Percentiles rank a stretch among this genome's conserved stretches.
Conservation (phyloP, 2,113 vertebrate species). For the Conger conger region DNA sequence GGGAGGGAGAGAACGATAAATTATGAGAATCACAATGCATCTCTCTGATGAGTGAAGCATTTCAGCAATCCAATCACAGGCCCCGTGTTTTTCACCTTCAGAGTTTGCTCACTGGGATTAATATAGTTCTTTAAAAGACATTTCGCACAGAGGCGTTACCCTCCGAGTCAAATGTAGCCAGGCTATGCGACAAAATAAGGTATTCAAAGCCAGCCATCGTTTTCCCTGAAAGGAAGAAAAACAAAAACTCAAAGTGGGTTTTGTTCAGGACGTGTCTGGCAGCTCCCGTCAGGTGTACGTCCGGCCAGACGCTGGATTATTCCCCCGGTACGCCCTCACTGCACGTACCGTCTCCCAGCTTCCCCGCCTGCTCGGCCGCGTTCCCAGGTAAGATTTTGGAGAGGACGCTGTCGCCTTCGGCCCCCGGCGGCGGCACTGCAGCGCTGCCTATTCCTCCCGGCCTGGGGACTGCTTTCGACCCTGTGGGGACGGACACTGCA, state of each 20-base stretch:
- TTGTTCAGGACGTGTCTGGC: too few species aligned
- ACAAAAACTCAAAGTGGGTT: too few species aligned
- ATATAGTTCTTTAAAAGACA: too few species aligned
- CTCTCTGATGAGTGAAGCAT: not conserved
- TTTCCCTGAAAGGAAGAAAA: too few species aligned
- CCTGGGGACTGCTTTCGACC: slow-evolving; percentile 74
- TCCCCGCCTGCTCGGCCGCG: slow-evolving; percentile 95
- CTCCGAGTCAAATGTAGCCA: too few species aligned
- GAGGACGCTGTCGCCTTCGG: slow-evolving; percentile 85
- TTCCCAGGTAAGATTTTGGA: slow-evolving; percentile 93
- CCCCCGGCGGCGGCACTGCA: slow-evolving; percentile 73
- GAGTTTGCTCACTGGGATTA: not conserved
- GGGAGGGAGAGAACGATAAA: not conserved
- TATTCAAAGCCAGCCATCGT: too few species aligned
- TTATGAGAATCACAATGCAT: not conserved
- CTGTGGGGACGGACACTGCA: slow-evolving; percentile 53
- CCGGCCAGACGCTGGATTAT: not conserved
- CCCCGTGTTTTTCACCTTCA: not conserved
- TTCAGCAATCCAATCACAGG: not conserved
- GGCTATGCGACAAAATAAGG: too few species aligned
- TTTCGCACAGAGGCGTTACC: too few species aligned
- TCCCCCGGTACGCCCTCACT: not conserved
- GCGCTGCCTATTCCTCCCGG: slow-evolving; percentile 71
- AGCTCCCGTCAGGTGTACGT: too few species aligned
- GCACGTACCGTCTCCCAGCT: slow-evolving; percentile 89